These are phyloP conservation scores for Polyommatus iphigenia DNA, from an alignment of 2,888 invertebrate species.

Conservation along the genomic window DNA sequence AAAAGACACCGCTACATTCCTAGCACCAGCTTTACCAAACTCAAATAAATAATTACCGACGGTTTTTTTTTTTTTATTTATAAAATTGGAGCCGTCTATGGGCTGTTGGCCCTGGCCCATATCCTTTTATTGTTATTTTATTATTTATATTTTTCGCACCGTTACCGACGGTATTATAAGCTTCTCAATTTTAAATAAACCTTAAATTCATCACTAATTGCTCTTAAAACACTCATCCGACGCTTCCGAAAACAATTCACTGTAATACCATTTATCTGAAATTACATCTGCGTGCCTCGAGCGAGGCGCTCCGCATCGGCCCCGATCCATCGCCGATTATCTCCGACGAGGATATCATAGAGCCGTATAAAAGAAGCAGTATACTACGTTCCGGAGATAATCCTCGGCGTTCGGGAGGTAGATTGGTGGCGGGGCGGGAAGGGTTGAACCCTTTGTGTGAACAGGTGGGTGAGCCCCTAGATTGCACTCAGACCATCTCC, in stretches of 20 bases:
- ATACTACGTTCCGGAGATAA: slow-evolving; percentile 2
- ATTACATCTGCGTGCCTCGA: slow-evolving; percentile 32
- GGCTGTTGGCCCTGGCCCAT: too few relatives aligned
- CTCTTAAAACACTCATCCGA: slow-evolving; percentile 28
- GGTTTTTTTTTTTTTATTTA: too few relatives aligned
- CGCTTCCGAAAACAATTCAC: slow-evolving; percentile 32
- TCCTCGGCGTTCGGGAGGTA: neutral
- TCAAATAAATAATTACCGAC: slow-evolving; percentile 17
- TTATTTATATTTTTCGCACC: too few relatives aligned
- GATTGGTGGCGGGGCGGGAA: slow-evolving; percentile 30
- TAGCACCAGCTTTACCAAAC: neutral
- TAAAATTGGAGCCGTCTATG: too few relatives aligned
- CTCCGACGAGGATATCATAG: neutral
- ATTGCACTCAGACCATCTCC: slow-evolving; percentile 39
- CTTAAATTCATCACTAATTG: slow-evolving; percentile 32
- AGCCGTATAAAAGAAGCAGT: slow-evolving; percentile 8
- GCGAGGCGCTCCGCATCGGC: slow-evolving; percentile 27
- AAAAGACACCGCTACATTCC: neutral
- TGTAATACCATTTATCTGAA: slow-evolving; percentile 33
- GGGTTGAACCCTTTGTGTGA: slow-evolving; percentile 43
- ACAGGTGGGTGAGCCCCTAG: slow-evolving; percentile 42
- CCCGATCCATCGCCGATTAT: slow-evolving; percentile 31
- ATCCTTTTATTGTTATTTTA: too few relatives aligned
- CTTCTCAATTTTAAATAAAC: slow-evolving; percentile 25
- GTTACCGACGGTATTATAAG: slow-evolving; percentile 7